Evolutionary conservation across 1,140 invertebrate genomes (phyloP), one percentile per base, ranked within the genome.

Genomic region (Papilio xuthus): DNA sequence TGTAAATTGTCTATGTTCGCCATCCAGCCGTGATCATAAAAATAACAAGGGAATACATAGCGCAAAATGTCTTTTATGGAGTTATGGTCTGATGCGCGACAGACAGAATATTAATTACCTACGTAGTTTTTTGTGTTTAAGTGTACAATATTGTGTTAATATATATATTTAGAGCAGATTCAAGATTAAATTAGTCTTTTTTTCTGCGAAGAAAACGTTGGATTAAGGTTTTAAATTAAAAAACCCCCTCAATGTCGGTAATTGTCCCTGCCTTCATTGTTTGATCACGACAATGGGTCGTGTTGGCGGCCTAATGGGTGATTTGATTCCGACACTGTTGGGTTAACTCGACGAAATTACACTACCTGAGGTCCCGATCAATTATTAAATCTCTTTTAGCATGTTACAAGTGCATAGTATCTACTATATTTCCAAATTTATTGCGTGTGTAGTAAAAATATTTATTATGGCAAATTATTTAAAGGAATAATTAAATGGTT

Each of bases 251-350:
- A 67, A 67, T 28, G 60, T 67, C 60, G 10, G 60, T 28, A 28
- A 28, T 28, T 28, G 60, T 67, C 26, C 60, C 26, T 28, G 60
- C 26, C 60, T 26, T 67, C 60, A 67, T 32, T 67, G 60, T 67
- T 67, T 67, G 60, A 67, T 67, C 23, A 67, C 60, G 60, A 67
- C 60, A 67, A 67, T 67, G 60, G 60, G 60, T 67, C 60, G 60
- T 67, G 56, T 60, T 60, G 60, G 56, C 60, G 60, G 23, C 1
- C 60, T 67, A 67, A 67, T 67, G 60, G 60, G 60, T 67, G 60
- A 67, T 67, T 67, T 67, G 23, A 67, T 67, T 67, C 60, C 26
- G 60, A 28, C 60, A 67, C 60, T 67, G 60, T 67, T 67, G 13
- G 60, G 26, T 67, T 67, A 32, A 67, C 60, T 67, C 60, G 60